Conservation (phyloP, 2,113 vertebrate genomes). For the Labeo catla region DNA sequence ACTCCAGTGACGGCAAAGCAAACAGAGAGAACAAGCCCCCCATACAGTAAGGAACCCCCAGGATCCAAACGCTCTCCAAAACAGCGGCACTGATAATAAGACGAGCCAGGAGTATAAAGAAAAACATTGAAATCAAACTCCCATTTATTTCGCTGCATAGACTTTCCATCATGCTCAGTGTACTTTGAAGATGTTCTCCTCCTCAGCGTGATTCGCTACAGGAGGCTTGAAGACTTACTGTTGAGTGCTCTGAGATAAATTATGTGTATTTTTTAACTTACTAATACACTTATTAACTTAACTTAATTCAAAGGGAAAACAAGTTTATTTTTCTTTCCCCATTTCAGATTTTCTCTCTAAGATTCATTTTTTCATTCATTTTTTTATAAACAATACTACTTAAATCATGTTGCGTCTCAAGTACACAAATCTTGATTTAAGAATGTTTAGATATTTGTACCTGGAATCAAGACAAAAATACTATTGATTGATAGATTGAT, state of each 20-base stretch:
- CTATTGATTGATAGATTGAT: no score
- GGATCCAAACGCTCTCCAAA: conserved; percentile 54
- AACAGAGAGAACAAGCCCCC: conserved; percentile 73
- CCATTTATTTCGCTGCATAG: not conserved
- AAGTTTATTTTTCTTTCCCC: no score
- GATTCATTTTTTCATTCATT: no score
- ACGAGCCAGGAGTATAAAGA: conserved; percentile 54
- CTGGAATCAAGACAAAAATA: no score
- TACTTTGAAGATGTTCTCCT: not conserved
- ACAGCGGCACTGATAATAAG: conserved; percentile 69
- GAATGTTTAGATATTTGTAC: no score
- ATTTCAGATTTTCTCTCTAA: no score
- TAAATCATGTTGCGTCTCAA: no score
- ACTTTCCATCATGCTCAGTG: not conserved
- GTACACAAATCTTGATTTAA: no score
- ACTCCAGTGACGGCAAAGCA: conserved; percentile 70
- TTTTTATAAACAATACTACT: no score
- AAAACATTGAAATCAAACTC: conserved; percentile 1
- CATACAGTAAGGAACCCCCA: conserved; percentile 65
- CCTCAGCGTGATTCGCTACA: not conserved
- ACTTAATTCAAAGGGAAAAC: no score
- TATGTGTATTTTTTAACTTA: conserved; percentile 13
- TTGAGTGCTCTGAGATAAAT: not conserved
- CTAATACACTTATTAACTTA: no score
- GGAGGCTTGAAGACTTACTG: not conserved